phyloP scores from a whole-genome alignment of 1,140 invertebrate genomes.

The Sinonovacula constricta region DNA sequence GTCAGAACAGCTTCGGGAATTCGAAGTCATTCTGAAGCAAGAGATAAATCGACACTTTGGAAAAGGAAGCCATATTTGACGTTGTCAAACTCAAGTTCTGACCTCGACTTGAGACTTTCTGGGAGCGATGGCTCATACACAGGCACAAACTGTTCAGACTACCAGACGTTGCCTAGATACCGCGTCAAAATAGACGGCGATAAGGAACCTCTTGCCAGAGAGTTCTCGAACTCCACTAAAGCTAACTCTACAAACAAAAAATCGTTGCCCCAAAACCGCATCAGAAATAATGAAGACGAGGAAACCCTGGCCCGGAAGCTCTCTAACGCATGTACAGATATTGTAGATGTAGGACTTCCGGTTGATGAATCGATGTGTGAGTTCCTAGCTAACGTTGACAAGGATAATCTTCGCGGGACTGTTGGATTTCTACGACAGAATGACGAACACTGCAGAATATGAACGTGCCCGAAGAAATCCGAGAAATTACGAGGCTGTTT shows the following conservation, averaged over 20 bases:
- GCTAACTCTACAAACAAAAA: too few species aligned
- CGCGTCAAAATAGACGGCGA: constrained; percentile 31
- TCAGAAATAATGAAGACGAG: not conserved
- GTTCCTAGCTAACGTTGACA: constrained; percentile 43
- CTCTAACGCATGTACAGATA: constrained; percentile 31
- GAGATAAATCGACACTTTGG: not conserved
- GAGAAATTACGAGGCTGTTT: constrained; percentile 43
- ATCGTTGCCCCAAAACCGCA: too few species aligned
- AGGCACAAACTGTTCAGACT: not conserved
- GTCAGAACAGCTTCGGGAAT: not conserved
- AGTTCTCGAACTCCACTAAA: too few species aligned
- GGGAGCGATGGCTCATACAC: not conserved
- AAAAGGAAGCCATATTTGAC: constrained; percentile 40
- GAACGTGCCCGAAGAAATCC: constrained; percentile 41
- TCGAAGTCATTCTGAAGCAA: not conserved
- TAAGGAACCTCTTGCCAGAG: not conserved
- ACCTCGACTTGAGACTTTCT: not conserved
- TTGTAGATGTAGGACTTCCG: constrained; percentile 12
- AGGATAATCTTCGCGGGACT: constrained; percentile 27
- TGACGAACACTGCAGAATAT: constrained; percentile 31
- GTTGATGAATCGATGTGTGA: constrained; percentile 46
- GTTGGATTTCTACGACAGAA: constrained; percentile 38
- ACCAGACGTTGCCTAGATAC: constrained; percentile 25
- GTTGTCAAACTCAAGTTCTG: constrained; percentile 5
- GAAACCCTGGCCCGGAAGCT: constrained; percentile 6